Conservation (phyloP, 2,113 vertebrate species). For the Machaerirhynchus nigripectus region DNA sequence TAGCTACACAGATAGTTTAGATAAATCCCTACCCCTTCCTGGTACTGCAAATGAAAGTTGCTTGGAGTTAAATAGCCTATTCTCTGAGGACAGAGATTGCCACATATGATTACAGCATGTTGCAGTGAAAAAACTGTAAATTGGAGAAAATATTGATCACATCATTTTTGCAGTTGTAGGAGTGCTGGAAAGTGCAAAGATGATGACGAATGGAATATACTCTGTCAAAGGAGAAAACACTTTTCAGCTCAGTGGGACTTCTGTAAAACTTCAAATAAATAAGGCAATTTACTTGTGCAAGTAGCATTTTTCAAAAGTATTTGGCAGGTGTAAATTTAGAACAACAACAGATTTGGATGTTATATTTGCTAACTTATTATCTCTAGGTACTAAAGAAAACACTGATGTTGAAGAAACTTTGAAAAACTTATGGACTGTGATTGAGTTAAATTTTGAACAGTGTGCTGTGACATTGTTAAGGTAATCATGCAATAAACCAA, state of each 20-base stretch:
- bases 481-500: slow-evolving; percentile 68
- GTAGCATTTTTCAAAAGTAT: background rate
- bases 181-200: background rate
- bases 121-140: background rate
- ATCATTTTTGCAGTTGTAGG: background rate
- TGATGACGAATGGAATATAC: background rate
- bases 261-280: background rate
- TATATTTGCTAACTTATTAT: background rate
- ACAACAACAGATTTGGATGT: background rate
- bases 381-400: slow-evolving; percentile 83
- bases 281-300: background rate
- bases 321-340: background rate
- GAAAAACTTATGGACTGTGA: slow-evolving; percentile 74
- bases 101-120: background rate
- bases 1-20: background rate
- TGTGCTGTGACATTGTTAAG: slow-evolving; percentile 78
- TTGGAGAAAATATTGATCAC: background rate
- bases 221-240: background rate
- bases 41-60: background rate
- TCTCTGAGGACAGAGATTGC: background rate
- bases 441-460: slow-evolving; percentile 79
- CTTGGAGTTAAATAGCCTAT: background rate
- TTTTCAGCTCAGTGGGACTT: background rate
- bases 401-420: slow-evolving; percentile 71
- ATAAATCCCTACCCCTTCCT: background rate